These are phyloP conservation scores for Tanypteryx hageni DNA, from an alignment of 2,888 invertebrate genomes.

Conservation along the genomic window DNA sequence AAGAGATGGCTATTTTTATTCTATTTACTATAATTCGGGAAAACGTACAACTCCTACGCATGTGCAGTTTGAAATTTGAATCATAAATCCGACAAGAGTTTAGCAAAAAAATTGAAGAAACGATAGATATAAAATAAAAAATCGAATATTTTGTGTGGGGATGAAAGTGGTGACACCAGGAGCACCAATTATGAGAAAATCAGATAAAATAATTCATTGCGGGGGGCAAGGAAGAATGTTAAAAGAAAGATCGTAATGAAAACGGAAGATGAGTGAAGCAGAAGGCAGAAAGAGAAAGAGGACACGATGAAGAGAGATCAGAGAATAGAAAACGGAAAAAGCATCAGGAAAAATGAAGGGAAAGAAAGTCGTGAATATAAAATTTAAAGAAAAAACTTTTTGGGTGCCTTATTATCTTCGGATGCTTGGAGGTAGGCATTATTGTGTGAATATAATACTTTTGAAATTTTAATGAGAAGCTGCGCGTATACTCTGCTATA, in stretches of 20 bases:
- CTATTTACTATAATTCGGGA: no score
- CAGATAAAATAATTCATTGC: neutral
- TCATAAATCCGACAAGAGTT: neutral
- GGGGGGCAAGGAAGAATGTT: neutral
- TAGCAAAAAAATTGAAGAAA: no score
- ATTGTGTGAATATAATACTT: no score
- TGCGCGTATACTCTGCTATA: no score
- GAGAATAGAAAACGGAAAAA: neutral
- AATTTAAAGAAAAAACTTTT: neutral
- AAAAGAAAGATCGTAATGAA: neutral
- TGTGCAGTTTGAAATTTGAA: no score
- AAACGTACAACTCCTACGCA: no score
- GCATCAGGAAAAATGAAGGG: neutral
- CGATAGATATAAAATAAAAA: neutral
- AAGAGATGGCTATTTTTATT: no score
- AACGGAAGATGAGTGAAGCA: neutral
- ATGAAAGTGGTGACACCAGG: constrained; percentile 8
- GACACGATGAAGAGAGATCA: no score
- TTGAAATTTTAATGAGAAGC: no score
- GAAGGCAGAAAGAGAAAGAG: neutral
- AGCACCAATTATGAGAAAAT: neutral
- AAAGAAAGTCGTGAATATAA: neutral
- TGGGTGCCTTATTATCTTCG: neutral
- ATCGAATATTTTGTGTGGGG: neutral
- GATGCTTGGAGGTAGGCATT: no score